Base-by-base conservation (phyloP, 2,797 vertebrate genomes). In the Acrocephalus scirpaceus region DNA sequence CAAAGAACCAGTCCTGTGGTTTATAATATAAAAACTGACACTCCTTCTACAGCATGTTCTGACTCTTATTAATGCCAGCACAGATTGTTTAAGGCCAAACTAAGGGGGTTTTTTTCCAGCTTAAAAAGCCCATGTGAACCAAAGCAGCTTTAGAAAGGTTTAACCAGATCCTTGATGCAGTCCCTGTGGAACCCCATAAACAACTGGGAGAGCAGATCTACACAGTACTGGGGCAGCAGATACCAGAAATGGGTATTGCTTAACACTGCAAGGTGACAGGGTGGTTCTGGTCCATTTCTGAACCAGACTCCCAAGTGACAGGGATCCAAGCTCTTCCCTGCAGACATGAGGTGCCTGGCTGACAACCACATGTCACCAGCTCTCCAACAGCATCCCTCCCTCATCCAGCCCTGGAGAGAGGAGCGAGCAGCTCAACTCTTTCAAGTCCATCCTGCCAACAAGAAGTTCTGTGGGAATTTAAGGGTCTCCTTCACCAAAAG, bases 201-300 rank as follows among this genome's bases (percentile, higher is more conserved):
- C 54, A 91, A 67, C 61, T 54, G 62, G 40, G 66, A 73, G 7
- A 3, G 32, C 29, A 88, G 66, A 69, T 36, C 58, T n/a, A 25
- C 44, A 45, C 25, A 18, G n/a, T 1, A 16, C 0, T 1, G 16
- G 42, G 32, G 78, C 78, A 79, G 16, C 40, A 91, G 54, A 18
- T 5, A 14, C 0, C 65, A 69, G 38, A 50, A 92, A 61, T 5
- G 1, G 0, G 23, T 8, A 26, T 3, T 83, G 57, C 36, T 62
- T 21, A 60, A 7, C 32, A 11, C 42, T 5, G 26, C 7, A 23
- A 11, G 34, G 70, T 30, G 65, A 66, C 58, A 73, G 8, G 0
- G 0, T 2, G 0, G n/a, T 2, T n/a, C 38, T n/a, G 34, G 56
- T 5, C 62, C 65, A 2, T 2, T 19, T 7, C 6, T 32, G 57